Evolutionary conservation across 1,140 invertebrate species (phyloP), one percentile per base, ranked within the genome.

Genomic region (Nixonia krombeini): DNA sequence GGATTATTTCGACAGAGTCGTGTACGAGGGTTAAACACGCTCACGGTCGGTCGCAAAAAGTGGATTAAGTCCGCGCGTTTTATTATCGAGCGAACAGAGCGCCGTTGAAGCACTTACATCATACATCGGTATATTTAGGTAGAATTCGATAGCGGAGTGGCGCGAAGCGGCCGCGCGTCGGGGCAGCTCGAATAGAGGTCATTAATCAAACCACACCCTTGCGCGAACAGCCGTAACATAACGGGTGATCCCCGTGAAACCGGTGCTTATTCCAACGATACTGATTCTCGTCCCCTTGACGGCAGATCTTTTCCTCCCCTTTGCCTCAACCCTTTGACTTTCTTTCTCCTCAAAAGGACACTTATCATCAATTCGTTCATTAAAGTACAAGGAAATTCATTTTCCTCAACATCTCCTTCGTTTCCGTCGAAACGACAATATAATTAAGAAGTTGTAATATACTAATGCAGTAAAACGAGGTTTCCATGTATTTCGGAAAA

Each of bases 131-230:
- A 74, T 78, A 78, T 80, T 78, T 80, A 79, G 74, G 70, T 79
- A 72, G 72, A 79, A 81, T 80, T 79, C 76, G 78, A 82, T 80
- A 81, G 67, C 75, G 66, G 73, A 78, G 71, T 63, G 62, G 72
- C 67, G 75, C 72, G 75, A 70, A 63, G 74, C 70, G 75, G 73
- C 67, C 74, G 66, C 66, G 74, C 68, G 59, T 66, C 49, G 47
- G 50, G 70, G 68, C 70, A 74, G 72, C 81, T 83, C 81, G 79
- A 84, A 83, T 79, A 79, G n/a, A n/a, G 81, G 80, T 84, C 83
- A 83, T 84, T 84, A 85, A 85, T 85, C 83, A 85, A 84, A 83
- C 83, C 81, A 78, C 81, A 85, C 83, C 81, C 83, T 83, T 73
- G 79, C 56, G 61, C 74, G 71, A 73, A 81, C 74, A 74, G 75